Conservation (phyloP, 2,888 invertebrate species). For the Baronia brevicornis region DNA sequence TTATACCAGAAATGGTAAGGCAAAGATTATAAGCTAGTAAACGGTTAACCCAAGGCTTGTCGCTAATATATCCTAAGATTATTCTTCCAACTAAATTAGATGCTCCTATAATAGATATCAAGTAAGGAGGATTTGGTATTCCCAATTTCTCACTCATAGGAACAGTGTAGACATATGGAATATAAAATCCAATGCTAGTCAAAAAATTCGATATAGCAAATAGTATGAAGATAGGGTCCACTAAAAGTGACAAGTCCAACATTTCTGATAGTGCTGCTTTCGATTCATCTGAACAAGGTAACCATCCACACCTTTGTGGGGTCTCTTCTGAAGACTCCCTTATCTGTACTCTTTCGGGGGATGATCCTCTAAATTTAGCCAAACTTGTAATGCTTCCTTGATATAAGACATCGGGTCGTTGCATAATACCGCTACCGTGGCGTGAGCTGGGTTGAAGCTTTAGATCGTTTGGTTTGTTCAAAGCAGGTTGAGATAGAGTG, state of each 20-base stretch:
- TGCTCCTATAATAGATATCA: conserved; percentile 88
- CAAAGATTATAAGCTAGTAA: conserved; percentile 92
- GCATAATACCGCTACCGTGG: conserved; percentile 85
- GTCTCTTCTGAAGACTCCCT: conserved; percentile 52
- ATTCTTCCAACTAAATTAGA: conserved; percentile 94
- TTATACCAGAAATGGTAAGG: conserved; percentile 90
- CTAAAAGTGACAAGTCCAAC: conserved; percentile 89
- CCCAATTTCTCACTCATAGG: conserved; percentile 81
- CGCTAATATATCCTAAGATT: conserved; percentile 89
- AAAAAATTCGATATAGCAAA: conserved; percentile 96
- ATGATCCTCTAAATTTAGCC: conserved; percentile 63
- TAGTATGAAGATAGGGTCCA: conserved; percentile 90
- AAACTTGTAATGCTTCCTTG: conserved; percentile 82
- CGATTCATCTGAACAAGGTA: conserved; percentile 81
- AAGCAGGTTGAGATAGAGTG: conserved; percentile 82
- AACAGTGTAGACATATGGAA: conserved; percentile 92
- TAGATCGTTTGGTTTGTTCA: conserved; percentile 67
- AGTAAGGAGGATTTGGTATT: conserved; percentile 78
- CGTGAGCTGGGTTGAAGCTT: conserved; percentile 43
- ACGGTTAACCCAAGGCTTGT: conserved; percentile 93
- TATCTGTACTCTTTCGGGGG: conserved; percentile 54
- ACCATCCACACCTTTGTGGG: conserved; percentile 70
- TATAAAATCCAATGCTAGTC: conserved; percentile 95
- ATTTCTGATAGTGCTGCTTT: conserved; percentile 84
- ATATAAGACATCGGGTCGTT: conserved; percentile 92